Evolutionary conservation across 2,113 vertebrate genomes (phyloP).

Genomic region (Phrynosoma platyrhinos): DNA sequence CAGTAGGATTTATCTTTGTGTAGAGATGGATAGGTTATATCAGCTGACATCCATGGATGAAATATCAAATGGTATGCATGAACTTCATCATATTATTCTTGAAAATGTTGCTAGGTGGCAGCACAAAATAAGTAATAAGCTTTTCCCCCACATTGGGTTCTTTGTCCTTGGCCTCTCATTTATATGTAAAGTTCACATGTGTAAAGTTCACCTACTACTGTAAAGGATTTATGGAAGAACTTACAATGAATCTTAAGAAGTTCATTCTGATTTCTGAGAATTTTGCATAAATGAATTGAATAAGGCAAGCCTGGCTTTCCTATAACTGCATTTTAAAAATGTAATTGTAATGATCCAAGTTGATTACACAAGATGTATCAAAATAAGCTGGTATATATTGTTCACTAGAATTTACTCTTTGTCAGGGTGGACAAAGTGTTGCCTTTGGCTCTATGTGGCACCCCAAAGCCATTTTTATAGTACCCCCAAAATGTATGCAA

Average conservation of each 20-base stretch:
- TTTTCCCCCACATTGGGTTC: background rate
- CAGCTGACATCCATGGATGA: too few relatives aligned
- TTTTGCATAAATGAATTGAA: background rate
- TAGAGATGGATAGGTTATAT: too few relatives aligned
- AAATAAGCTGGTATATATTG: background rate
- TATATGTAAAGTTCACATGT: background rate
- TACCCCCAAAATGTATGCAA: too few relatives aligned
- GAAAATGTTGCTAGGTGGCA: conserved; percentile 31
- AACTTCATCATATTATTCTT: background rate
- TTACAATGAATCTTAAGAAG: background rate
- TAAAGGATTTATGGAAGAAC: background rate
- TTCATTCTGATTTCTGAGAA: background rate
- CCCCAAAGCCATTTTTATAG: too few relatives aligned
- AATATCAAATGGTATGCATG: too few relatives aligned
- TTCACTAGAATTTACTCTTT: background rate
- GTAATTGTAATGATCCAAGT: background rate
- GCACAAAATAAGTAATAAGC: conserved; percentile 24
- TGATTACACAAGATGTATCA: background rate
- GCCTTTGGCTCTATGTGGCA: too few relatives aligned
- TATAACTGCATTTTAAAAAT: background rate
- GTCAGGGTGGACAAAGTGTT: background rate
- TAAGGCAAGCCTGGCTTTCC: background rate
- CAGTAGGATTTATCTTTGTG: background rate
- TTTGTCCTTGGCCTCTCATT: background rate
- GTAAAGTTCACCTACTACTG: background rate